Conservation (phyloP, 2,113 vertebrate genomes). For the Dipodomys merriami region DNA sequence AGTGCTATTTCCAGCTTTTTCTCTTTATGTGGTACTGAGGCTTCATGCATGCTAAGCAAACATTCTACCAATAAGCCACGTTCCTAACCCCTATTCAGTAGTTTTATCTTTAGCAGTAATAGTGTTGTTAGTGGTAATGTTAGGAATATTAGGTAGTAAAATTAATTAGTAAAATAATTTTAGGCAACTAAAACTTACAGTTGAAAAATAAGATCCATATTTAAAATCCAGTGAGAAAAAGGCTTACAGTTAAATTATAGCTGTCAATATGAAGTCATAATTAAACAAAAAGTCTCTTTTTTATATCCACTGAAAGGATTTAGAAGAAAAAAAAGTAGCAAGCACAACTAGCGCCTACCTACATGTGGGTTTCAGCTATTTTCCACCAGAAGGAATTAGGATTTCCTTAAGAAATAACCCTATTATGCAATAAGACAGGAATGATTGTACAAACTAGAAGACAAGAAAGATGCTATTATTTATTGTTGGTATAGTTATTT, state of each 20-base stretch:
- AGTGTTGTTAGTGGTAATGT: background rate
- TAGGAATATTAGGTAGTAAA: slow-evolving; percentile 10
- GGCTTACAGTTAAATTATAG: slow-evolving; percentile 10
- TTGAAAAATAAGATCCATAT: background rate
- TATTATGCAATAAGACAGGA: background rate
- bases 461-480: background rate
- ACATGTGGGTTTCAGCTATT: slow-evolving; percentile 21
- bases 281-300: background rate
- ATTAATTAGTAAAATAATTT: background rate
- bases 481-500: slow-evolving; percentile 7
- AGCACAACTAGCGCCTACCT: background rate
- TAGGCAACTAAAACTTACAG: background rate
- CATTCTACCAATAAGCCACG: no score
- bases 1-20: no score
- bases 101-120: background rate
- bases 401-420: slow-evolving; percentile 8
- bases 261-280: slow-evolving; percentile 10
- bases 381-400: background rate
- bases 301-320: background rate
- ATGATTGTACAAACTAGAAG: slow-evolving; percentile 36
- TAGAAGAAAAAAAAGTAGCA: slow-evolving; percentile 39
- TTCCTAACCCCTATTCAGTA: background rate
- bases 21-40: no score
- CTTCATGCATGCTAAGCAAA: no score
- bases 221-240: slow-evolving; percentile 3